phyloP scores from a whole-genome alignment of 2,113 vertebrate species.

The Glareola pratincola region DNA sequence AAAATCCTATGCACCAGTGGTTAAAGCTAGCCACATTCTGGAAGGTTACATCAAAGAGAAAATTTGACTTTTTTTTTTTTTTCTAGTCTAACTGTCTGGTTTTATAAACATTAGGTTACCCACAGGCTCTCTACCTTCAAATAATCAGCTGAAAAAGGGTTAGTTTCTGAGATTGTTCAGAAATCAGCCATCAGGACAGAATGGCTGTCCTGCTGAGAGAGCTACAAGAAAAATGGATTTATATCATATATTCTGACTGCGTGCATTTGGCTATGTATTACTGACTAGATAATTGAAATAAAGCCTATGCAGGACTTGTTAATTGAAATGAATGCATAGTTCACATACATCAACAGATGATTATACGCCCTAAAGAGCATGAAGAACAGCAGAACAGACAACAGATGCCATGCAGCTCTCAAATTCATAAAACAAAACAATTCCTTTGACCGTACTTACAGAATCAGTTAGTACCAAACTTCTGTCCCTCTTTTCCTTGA shows the following conservation, averaged over 20 bases:
- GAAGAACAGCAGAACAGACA: not conserved
- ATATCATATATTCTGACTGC: rapidly evolving
- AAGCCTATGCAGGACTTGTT: not conserved
- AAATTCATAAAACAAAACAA: not conserved
- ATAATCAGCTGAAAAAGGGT: not conserved
- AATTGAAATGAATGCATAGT: not conserved
- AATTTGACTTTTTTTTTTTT: not conserved
- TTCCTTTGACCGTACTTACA: not conserved
- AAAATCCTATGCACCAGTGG: not conserved
- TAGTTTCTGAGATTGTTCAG: not conserved
- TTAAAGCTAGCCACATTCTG: not conserved
- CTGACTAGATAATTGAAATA: not conserved
- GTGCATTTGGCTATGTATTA: not conserved
- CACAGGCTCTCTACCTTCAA: not conserved
- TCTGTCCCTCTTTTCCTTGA: not conserved
- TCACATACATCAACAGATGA: not conserved
- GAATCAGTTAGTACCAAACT: not conserved
- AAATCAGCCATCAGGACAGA: not conserved
- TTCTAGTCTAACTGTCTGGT: not conserved
- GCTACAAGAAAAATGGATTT: not conserved
- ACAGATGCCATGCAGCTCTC: not conserved
- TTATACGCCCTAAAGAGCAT: not conserved
- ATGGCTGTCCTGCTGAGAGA: not conserved
- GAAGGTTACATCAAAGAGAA: not conserved
- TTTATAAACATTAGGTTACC: not conserved